Evolutionary conservation across 2,888 invertebrate species (phyloP).

Genomic region (Drosophila picticornis): DNA sequence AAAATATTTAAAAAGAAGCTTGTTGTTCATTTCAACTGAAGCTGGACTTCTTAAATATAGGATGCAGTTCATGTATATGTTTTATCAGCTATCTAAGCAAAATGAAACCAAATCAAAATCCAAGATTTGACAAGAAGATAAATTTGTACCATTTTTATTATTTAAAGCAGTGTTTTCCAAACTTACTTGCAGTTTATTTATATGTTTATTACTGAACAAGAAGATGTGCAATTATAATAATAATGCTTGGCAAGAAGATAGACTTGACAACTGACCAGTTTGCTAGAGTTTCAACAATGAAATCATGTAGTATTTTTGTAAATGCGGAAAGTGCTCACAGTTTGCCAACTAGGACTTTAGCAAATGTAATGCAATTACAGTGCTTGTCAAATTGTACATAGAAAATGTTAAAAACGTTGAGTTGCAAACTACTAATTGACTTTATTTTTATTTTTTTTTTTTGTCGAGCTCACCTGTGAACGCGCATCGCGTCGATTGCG

Average conservation of each 20-base stretch:
- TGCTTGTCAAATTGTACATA: conserved; percentile 11
- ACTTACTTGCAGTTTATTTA: background rate
- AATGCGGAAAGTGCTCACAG: background rate
- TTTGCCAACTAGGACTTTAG: background rate
- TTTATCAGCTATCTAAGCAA: background rate
- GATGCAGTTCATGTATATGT: background rate
- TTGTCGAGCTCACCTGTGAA: conserved; percentile 82
- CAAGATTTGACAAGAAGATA: background rate
- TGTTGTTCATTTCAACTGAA: background rate
- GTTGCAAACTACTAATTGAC: conserved; percentile 28
- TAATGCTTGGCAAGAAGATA: background rate
- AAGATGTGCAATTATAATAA: background rate
- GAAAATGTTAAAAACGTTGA: conserved; percentile 5
- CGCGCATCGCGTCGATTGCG: conserved; percentile 85
- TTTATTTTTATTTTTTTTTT: background rate
- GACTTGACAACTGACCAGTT: no score
- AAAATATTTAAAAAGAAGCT: background rate
- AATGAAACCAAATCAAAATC: background rate
- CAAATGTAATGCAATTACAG: conserved; percentile 15
- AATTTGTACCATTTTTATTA: background rate
- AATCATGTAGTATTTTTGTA: background rate
- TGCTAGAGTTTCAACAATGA: background rate
- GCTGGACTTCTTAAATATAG: background rate
- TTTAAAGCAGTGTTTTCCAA: background rate
- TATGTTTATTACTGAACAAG: background rate